A percentile compares a stretch with the other conserved stretches of the same genome.
phyloP scores from a whole-genome alignment of 2,888 invertebrate species.

The Ophioninae sp. region DNA sequence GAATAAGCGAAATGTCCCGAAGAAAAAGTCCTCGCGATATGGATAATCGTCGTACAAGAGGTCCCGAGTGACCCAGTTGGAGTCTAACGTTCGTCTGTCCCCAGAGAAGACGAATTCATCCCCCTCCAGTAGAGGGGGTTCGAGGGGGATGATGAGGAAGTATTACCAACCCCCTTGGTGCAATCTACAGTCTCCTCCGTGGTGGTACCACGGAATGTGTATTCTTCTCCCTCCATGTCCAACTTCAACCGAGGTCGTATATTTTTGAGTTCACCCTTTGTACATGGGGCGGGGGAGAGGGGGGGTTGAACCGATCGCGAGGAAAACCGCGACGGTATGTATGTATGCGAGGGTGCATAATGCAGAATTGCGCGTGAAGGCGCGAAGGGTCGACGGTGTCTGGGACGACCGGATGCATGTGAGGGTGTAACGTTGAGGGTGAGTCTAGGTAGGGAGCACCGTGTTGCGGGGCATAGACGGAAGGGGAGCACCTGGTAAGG shows the following conservation, averaged over 20 bases:
- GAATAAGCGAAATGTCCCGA: not conserved
- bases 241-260: constrained; percentile 37
- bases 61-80: constrained; percentile 22
- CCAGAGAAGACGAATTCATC: constrained; percentile 11
- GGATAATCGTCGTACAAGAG: not conserved
- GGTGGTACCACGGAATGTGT: constrained; percentile 48
- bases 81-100: constrained; percentile 12
- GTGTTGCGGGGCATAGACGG: constrained; percentile 33
- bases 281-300: not conserved
- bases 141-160: not conserved
- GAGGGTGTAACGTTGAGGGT: constrained; percentile 6
- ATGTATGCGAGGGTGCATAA: constrained; percentile 49
- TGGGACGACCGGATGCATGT: not conserved
- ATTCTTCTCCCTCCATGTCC: not conserved
- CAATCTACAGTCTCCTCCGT: constrained; percentile 43
- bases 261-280: constrained; percentile 48
- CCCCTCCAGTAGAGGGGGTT: not conserved
- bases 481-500: constrained; percentile 67
- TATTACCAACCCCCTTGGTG: constrained; percentile 21
- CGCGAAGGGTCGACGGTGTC: constrained; percentile 47
- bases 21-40: not conserved
- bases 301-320: constrained; percentile 29
- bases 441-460: constrained; percentile 29
- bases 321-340: constrained; percentile 33
- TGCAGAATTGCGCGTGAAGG: constrained; percentile 44